Evolutionary conservation across 2,113 vertebrate genomes (phyloP).

Genomic region (Motacilla tschutschensis): DNA sequence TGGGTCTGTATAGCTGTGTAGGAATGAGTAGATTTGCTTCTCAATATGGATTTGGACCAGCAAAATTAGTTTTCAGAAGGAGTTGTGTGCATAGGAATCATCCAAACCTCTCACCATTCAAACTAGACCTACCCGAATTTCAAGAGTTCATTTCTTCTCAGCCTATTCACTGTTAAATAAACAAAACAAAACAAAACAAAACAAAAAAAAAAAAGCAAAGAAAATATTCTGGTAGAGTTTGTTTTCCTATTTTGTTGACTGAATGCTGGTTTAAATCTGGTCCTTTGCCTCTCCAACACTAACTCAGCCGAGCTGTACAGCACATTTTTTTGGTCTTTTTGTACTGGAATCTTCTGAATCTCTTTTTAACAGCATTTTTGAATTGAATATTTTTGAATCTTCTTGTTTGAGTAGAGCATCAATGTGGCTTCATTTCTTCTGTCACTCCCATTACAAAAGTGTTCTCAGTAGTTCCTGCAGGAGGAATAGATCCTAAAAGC

Average conservation of each 20-base stretch:
- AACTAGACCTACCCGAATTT: constrained; percentile 9
- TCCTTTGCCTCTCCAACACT: not conserved
- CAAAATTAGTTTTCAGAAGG: not conserved
- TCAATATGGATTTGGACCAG: not conserved
- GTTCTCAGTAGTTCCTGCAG: not conserved
- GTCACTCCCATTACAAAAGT: not conserved
- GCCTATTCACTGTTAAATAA: not conserved
- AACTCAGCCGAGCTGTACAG: constrained; percentile 26
- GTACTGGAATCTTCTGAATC: not conserved
- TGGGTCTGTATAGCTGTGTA: constrained; percentile 48
- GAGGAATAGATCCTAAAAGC: constrained; percentile 6
- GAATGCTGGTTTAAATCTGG: not conserved
- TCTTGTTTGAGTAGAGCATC: not conserved
- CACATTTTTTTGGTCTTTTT: constrained; percentile 36
- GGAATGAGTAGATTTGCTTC: constrained; percentile 39
- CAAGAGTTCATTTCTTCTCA: constrained; percentile 16
- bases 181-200: not conserved
- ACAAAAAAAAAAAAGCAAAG: not conserved
- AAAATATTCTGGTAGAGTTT: not conserved
- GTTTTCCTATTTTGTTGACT: not conserved
- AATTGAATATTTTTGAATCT: not conserved
- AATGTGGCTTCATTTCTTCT: not conserved
- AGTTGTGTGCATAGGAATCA: not conserved
- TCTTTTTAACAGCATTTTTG: not conserved
- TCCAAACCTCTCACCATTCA: not conserved